Conservation (phyloP, 2,797 vertebrate species). For the Rhyacichthys aspro region DNA sequence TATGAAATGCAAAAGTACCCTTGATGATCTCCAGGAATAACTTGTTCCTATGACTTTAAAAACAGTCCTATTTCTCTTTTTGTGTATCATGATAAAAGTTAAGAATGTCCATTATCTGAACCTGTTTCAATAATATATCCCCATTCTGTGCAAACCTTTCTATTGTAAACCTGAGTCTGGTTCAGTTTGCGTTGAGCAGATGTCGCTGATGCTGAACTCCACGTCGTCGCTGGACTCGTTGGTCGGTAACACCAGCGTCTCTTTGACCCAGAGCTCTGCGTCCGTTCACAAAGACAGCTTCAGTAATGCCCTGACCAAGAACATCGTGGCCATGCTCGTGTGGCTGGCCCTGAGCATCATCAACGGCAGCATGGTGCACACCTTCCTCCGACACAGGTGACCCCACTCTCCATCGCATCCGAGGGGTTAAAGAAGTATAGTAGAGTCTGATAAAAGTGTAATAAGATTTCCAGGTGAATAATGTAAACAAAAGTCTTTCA, state of each 20-base stretch:
- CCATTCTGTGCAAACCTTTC: no score
- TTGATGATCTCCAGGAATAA: no score
- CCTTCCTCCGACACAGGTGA: constrained; percentile 76
- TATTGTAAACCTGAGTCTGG: not conserved
- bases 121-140: no score
- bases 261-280: constrained; percentile 15
- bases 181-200: constrained; percentile 14
- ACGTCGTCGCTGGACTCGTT: constrained; percentile 30
- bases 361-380: constrained; percentile 81
- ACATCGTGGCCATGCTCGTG: constrained; percentile 80
- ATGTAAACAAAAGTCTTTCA: no score
- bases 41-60: no score
- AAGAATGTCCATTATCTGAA: no score
- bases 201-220: constrained; percentile 52
- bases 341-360: constrained; percentile 78
- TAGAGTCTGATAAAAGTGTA: no score
- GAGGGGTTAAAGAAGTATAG: no score
- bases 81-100: no score
- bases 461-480: no score
- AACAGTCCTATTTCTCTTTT: no score
- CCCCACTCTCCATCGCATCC: not conserved
- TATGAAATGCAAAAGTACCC: no score
- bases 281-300: constrained; percentile 70
- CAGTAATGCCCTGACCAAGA: constrained; percentile 74
- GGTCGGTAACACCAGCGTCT: constrained; percentile 48